A percentile compares a stretch with the other conserved stretches of the same genome.
Evolutionary conservation across 1,140 invertebrate species (phyloP).

Genomic region (Macrobrachium nipponense): DNA sequence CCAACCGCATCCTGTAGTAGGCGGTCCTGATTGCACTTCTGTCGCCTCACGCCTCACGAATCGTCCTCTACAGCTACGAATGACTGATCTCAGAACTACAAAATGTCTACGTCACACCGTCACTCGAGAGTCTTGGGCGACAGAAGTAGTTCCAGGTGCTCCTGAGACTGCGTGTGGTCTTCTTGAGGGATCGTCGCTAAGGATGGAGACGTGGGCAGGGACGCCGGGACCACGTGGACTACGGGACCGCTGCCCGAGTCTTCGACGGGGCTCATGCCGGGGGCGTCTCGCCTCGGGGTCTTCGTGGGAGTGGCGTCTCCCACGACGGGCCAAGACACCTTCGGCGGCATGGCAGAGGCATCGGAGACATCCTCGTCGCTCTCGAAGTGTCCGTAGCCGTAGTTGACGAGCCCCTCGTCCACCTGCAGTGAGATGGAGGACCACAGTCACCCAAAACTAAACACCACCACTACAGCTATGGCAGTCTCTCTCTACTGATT

Average conservation of each 20-base stretch:
- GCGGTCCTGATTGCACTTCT: too few relatives aligned
- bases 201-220: constrained; percentile 1
- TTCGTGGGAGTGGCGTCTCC: neutral
- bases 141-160: constrained; percentile 45
- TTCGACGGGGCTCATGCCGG: neutral
- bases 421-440: constrained; percentile 33
- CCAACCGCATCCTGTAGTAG: too few relatives aligned
- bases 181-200: neutral
- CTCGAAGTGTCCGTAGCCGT: constrained; percentile 49
- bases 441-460: neutral
- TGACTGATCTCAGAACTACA: too few relatives aligned
- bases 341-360: neutral
- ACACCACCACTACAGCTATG: neutral
- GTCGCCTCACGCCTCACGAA: too few relatives aligned
- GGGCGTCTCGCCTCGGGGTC: neutral
- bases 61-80: too few relatives aligned
- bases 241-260: neutral
- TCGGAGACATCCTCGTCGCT: neutral
- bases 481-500: neutral
- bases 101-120: neutral
- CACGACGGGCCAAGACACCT: neutral
- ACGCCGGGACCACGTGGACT: constrained; percentile 40
- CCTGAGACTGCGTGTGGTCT: constrained; percentile 43
- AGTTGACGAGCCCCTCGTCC: constrained; percentile 58
- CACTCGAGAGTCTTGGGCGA: constrained; percentile 52